Evolutionary conservation across 2,888 invertebrate species (phyloP), one percentile per base, ranked within the genome.

Genomic region (Ormyrus labotus): DNA sequence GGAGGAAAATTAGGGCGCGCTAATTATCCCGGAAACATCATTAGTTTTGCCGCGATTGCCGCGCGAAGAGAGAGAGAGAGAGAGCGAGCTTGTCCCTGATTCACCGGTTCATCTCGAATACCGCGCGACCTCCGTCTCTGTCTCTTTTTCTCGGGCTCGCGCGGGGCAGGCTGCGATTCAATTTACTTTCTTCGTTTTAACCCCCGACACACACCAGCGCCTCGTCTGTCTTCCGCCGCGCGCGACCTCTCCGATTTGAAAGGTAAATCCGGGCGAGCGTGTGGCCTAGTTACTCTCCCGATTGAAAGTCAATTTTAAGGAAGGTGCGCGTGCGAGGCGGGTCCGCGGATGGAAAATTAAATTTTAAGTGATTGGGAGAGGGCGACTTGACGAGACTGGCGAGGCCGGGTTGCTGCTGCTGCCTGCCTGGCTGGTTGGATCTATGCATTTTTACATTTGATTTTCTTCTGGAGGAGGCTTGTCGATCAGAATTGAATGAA

Each of bases 11-110:
- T 73, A 77, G 77, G 72, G 58, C 72, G 69, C 81, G 69, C 73
- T 81, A 77, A 81, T 81, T 81, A 81, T 77, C 69, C 73, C 77
- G 81, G 77, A 81, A 81, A 81, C 77, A 73, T 81, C 81, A 77
- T 81, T 81, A 81, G 77, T 80, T 80, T 72, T 5, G 77, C 69
- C 57, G 63, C 69, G 50, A 72, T 76, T 61, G 63, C 57, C 70
- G 45, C 5, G 19, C 19, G 19, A 1, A 19, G 19, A 19, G 19
- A 19, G 19, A 19, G 19, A 19, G 19, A 19, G 19, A 19, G 19
- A 19, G 19, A 19, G 34, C 6, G 19, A 19, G 34, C 6, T 68
- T 47, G n/a, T 45, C 8, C 11, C 74, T 64, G 74, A 69, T 70
- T 71, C 73, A 74, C 69, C 50, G 70, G 69, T 69, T 58, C 67